A percentile compares a stretch with the other conserved stretches of the same genome.
Evolutionary conservation across 2,113 vertebrate species (phyloP).

Genomic region (Podilymbus podiceps): DNA sequence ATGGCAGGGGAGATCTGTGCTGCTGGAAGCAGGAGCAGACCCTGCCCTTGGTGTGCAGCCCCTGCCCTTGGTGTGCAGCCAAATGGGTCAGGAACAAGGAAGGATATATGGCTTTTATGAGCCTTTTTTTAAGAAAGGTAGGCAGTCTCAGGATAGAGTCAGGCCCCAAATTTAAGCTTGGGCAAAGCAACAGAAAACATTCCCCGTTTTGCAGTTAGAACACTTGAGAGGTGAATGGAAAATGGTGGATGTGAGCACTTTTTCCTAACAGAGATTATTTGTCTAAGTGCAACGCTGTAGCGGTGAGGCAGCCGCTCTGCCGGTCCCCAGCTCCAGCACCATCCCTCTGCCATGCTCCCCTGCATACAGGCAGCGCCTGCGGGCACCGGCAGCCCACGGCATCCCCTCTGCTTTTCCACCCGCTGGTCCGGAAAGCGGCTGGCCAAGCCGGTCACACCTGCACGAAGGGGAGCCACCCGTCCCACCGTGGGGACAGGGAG

Average conservation of each 20-base stretch:
- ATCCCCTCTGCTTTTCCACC: background rate
- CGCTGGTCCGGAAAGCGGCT: background rate
- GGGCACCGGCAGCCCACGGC: background rate
- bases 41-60: background rate
- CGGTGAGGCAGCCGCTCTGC: background rate
- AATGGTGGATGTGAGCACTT: background rate
- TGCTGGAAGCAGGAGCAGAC: background rate
- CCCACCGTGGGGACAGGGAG: background rate
- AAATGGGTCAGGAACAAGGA: background rate
- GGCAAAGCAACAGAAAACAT: background rate
- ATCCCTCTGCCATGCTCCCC: rapidly evolving
- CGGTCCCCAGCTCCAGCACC: background rate
- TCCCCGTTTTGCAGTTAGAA: background rate
- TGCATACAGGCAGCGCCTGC: background rate
- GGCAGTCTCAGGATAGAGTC: background rate
- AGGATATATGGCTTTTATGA: background rate
- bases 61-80: background rate
- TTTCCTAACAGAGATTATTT: background rate
- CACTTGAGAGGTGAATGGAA: background rate
- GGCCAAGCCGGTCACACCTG: background rate
- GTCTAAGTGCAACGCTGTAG: background rate
- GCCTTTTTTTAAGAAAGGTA: background rate
- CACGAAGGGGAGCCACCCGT: background rate
- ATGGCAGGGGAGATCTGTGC: background rate
- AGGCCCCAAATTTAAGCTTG: background rate